These are phyloP conservation scores for Xestia sexstrigata DNA, from an alignment of 2,888 invertebrate genomes.

Conservation along the genomic window DNA sequence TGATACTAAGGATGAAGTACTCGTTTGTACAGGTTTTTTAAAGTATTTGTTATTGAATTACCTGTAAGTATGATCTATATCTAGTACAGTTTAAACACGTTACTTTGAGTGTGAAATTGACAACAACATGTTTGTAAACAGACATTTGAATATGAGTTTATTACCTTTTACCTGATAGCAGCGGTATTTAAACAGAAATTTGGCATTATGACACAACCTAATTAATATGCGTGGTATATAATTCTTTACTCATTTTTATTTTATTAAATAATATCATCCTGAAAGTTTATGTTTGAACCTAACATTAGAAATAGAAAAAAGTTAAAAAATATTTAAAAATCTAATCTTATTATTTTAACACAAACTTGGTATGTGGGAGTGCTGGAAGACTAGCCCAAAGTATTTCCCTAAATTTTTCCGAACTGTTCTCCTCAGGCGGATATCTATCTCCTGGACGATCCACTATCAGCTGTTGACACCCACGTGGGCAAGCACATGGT, in stretches of 20 bases:
- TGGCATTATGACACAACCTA: background rate
- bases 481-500: conserved; percentile 93
- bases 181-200: background rate
- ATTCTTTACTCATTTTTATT: background rate
- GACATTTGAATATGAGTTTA: background rate
- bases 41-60: background rate
- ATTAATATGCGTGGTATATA: background rate
- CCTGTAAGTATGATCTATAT: too few species aligned
- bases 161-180: background rate
- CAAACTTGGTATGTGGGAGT: background rate
- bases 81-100: background rate
- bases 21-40: background rate
- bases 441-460: conserved; percentile 94
- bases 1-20: background rate
- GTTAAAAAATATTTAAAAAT: background rate
- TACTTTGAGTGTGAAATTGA: background rate
- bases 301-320: background rate
- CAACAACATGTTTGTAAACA: background rate
- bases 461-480: conserved; percentile 94
- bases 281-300: background rate
- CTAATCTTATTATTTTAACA: background rate
- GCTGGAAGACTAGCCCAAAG: background rate
- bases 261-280: too few species aligned
- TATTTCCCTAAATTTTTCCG: background rate
- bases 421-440: conserved; percentile 87